Evolutionary conservation across 2,113 vertebrate species (phyloP), one percentile per base, ranked within the genome.

Genomic region (Danionella cerebrum): DNA sequence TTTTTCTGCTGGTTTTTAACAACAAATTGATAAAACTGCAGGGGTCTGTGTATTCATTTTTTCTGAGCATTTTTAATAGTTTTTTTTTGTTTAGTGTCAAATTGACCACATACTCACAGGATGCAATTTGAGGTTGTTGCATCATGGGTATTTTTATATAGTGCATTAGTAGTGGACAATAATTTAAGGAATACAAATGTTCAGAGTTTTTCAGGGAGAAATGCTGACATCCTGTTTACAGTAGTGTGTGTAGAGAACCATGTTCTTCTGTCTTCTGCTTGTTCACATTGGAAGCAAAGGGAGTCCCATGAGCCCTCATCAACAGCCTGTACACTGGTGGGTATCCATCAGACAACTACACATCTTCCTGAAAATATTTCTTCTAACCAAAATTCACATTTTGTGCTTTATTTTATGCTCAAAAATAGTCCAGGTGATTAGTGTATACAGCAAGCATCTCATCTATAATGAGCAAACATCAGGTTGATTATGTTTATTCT

Each of bases 291-390:
- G 39, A 45, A 31, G 25, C 27, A 60, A 44, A 19, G 25, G 25
- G 12, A 60, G 13, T 60, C 55, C 55, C 55, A 12, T 21, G 55
- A 59, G 55, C 38, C 55, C 55, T 59, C 55, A 59, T 59, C 38
- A 59, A 38, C 24, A 42, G 55, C 38, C 38, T 24, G 27, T 59
- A 59, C 55, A 7, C 55, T 59, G 24, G 55, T 59, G 24, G 55
- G 35, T 38, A 59, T 59, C 55, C 55, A 59, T 59, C 55, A 59
- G 55, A 25, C 42, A 24, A 59, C 38, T 25, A 58, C n/a, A 25
- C n/a, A 41, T 39, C 35, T 41, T 41, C 44, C 29, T 1, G 29
- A 33, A 33, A 33, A 53, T 53, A 33, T 53, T 53, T 53, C 51
- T 53, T 53, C 27, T 53, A 29, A 53, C 29, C 29, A 53, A 1